Evolutionary conservation across 2,888 invertebrate genomes (phyloP), one percentile per base, ranked within the genome.

Genomic region (Drosophila eohydei): DNA sequence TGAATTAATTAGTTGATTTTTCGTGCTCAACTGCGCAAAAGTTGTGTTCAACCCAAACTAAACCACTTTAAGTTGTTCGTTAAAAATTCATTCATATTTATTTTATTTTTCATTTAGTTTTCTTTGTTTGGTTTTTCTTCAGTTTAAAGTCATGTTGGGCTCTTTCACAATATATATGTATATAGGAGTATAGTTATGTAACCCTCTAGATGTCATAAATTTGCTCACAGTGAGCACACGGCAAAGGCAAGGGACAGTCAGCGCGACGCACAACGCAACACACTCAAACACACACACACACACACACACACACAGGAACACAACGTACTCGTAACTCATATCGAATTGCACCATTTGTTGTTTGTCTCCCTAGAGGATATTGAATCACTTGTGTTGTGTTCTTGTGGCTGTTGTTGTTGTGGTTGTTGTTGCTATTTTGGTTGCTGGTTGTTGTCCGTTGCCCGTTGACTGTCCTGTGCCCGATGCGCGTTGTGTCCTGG

Each of bases 1-100:
- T 86, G 84, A 88, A 85, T 85, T 89, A 85, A 85, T 85, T 85
- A 85, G 89, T 88, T 73, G 79, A 83, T 71, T 78, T 83, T 74
- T 57, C 50, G 57, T 59, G 63, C 58, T 40, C 60, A 61, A 48
- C 38, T 56, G 46, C n/a, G 44, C 41, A 59, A 64, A 64, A 70
- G 63, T 80, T 58, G 41, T 21, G 41, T 48, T 71, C 40, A 28
- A 11, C 54, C 54, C 54, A 28, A 38, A 26, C 52, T 51, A 57
- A 70, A 69, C 64, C 56, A 66, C 70, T 81, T 64, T 41, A 68
- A 64, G 52, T 71, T 80, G 32, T 70, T 78, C 63, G 63, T 67
- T 69, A 59, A 69, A 70, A 71, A 64, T 80, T 63, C 52, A 80
- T 73, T 77, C 54, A 78, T 55, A 71, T 69, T 82, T 77, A 73